A percentile compares a stretch with the other conserved stretches of the same genome.
Conservation (phyloP, 2,888 invertebrate genomes). For the Acleris emargana region DNA sequence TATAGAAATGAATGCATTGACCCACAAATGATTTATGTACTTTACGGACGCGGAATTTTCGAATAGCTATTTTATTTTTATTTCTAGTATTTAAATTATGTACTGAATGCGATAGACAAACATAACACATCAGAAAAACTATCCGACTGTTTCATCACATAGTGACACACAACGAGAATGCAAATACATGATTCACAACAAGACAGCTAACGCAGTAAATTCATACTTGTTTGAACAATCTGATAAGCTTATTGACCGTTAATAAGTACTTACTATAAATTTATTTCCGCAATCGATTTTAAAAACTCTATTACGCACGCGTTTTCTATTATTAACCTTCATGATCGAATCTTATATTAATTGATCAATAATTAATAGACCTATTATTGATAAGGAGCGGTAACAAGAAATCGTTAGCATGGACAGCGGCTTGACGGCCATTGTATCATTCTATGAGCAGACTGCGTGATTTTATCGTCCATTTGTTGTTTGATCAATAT, state of each 20-base stretch:
- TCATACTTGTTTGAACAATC: conserved; percentile 15
- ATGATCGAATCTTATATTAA: too few relatives aligned
- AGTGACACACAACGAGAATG: not conserved
- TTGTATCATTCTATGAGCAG: too few relatives aligned
- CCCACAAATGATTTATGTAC: too few relatives aligned
- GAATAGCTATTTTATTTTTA: too few relatives aligned
- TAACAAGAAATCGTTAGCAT: too few relatives aligned
- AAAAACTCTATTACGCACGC: not conserved
- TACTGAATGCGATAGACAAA: not conserved
- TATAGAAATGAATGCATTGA: too few relatives aligned
- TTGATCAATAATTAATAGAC: not conserved
- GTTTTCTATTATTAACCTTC: not conserved
- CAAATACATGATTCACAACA: not conserved
- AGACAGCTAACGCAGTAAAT: not conserved
- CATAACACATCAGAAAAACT: not conserved
- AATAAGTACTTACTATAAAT: conserved; percentile 5
- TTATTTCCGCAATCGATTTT: not conserved
- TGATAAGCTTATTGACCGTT: conserved; percentile 16
- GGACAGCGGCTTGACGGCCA: too few relatives aligned
- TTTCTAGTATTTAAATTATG: too few relatives aligned
- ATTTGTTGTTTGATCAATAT: too few relatives aligned
- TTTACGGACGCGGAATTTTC: too few relatives aligned
- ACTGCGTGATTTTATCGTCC: too few relatives aligned
- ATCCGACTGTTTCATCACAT: too few relatives aligned
- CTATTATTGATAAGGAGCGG: not conserved